Base-by-base conservation (phyloP, 1,140 invertebrate genomes). In the Zaprionus capensis region DNA sequence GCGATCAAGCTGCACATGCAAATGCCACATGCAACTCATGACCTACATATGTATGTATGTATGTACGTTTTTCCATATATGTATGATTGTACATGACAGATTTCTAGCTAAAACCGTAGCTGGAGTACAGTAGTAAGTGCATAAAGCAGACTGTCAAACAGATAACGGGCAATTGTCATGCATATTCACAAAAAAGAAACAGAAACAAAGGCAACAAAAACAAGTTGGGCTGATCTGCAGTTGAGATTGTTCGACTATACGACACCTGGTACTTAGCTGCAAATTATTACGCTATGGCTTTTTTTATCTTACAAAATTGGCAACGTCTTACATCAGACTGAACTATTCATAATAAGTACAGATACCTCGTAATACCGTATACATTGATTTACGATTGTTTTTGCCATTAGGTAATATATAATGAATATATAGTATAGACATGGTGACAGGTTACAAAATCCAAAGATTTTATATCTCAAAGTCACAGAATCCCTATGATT, bases 81-180 rank as follows among this genome's bases (percentile, higher is more conserved):
- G 49, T 15, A 53, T 53, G 49, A 6, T 20, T 51, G 46, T 51
- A 22, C 14, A 41, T 41, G 15, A 14, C 36, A 46, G 44, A 49
- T 22, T 22, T 51, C 12, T 12, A 22, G 46, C 46, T 49, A 17
- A 49, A 49, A 41, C 38, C 24, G 20, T 14, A 22, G 22, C 11
- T 24, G 6, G 17, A 20, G 26, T 59, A 59, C 31, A 59, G 36
- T 59, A 9, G 38, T 41, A n/a, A 44, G 28, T 58, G 31, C 56
- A 58, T 58, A 58, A 57, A 17, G 56, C 3, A 36, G 20, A 58
- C 28, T 57, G 55, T 49, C 44, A 22, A 12, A 17, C 46, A 24
- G 20, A 51, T 51, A 51, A 2, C 46, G 20, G 46, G 20, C 20
- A 51, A 51, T 51, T 51, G 20, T 11, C 9, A 22, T 51, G 12